Conservation (phyloP, 2,797 vertebrate species). For the Coccyzus lansbergi region DNA sequence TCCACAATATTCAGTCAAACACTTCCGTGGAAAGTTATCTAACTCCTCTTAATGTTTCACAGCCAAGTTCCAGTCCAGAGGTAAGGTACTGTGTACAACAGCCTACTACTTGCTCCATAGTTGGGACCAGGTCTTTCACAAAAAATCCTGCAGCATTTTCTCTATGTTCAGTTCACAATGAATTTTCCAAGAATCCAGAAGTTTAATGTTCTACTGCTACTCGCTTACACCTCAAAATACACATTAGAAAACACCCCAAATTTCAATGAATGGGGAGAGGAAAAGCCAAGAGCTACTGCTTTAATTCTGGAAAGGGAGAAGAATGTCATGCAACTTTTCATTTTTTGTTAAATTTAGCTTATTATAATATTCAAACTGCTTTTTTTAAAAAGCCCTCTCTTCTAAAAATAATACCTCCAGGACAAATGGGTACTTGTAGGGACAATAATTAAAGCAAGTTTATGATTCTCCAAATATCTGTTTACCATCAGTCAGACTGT, state of each 20-base stretch:
- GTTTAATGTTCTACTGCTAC: fast-evolving
- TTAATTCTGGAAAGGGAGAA: not conserved
- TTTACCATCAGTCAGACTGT: not conserved
- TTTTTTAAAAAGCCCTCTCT: fast-evolving
- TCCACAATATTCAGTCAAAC: not conserved
- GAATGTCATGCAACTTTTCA: not conserved
- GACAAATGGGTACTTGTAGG: not conserved
- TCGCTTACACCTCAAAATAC: not conserved
- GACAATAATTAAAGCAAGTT: not conserved
- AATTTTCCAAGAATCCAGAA: not conserved
- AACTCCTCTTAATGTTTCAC: not conserved
- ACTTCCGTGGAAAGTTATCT: not conserved
- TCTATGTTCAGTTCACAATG: not conserved
- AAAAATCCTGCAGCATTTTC: fast-evolving
- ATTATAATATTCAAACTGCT: not conserved
- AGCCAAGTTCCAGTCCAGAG: not conserved
- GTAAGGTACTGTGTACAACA: fast-evolving
- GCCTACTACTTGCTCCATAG: not conserved
- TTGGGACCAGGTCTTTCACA: not conserved
- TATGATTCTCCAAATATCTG: not conserved
- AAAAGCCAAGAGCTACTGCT: not conserved
- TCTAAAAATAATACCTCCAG: not conserved
- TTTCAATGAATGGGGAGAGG: not conserved
- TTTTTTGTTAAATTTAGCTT: not conserved
- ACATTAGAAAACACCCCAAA: not conserved